A percentile compares a stretch with the other conserved stretches of the same genome.
Conservation (phyloP, 2,113 vertebrate species). For the Cyrtonyx montezumae region DNA sequence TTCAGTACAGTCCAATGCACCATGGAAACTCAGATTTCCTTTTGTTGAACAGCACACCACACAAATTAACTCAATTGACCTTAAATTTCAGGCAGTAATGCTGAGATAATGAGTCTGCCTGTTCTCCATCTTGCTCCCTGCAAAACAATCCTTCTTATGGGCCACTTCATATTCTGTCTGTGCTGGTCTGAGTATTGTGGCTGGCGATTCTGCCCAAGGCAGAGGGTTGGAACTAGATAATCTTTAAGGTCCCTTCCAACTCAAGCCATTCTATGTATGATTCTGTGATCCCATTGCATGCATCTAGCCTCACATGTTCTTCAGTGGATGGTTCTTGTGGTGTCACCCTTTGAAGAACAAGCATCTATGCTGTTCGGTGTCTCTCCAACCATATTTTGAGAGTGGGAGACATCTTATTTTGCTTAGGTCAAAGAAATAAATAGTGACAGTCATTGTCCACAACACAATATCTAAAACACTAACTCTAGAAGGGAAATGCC, state of each 20-base stretch:
- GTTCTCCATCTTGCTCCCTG: background rate
- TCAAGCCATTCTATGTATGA: background rate
- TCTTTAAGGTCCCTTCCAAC: background rate
- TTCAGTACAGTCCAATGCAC: background rate
- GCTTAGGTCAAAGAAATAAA: background rate
- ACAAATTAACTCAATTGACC: background rate
- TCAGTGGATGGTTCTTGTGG: background rate
- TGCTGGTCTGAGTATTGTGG: background rate
- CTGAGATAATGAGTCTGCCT: background rate
- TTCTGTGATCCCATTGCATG: background rate
- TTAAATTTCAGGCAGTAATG: background rate
- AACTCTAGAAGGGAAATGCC: background rate
- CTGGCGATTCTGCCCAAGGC: background rate
- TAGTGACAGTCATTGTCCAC: background rate
- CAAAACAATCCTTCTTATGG: background rate
- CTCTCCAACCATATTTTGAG: background rate
- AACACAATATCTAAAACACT: background rate
- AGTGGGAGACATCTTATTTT: background rate
- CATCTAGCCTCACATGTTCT: background rate
- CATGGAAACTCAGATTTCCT: background rate
- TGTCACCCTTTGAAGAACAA: background rate
- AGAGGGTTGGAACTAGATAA: background rate
- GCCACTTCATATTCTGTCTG: background rate
- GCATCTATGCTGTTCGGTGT: background rate
- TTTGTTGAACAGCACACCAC: background rate